Base-by-base conservation (phyloP, 2,888 invertebrate genomes). In the Drosophila conformis region DNA sequence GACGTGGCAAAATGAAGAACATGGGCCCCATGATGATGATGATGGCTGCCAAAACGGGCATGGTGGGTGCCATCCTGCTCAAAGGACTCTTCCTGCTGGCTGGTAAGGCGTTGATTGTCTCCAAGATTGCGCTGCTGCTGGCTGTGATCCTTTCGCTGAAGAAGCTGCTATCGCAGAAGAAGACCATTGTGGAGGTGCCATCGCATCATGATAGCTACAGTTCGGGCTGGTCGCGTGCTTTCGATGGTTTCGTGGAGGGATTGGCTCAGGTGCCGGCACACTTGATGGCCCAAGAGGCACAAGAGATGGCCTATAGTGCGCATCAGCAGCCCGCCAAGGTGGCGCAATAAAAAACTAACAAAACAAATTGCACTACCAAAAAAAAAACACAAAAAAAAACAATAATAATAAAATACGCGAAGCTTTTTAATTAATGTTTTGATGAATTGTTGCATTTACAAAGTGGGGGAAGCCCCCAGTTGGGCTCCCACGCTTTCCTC, bases 51-150 rank as follows among this genome's bases (percentile, higher is more conserved):
- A 97, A 97, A 93, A 95, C 97, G 67, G 97, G 97, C 90, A 94
- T 97, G 58, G 94, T 97, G 33, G 97, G 96, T 61, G 96, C 96
- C 53, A 91, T 97, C 59, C 95, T 97, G 36, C 96, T 97, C 93
- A 97, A 97, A 90, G 97, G 96, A 25, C 93, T 97, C 5, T 96
- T 96, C 21, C 94, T 97, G 7, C 94, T 97, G 80, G 97, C 97
- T 38, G 97, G 97, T 89, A 97, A 97, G 94, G 97, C 97, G 33
- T 94, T 97, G 6, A 94, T 97, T 49, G 95, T 97, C 74, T 96
- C 97, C 83, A 97, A 97, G 94, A 95, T 97, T 61, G 97, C 97
- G 4, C 94, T 97, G 13, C 94, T 97, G 5, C 93, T 97, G 64
- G 96, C 97, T 18, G 95, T 96, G 52, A 96, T 97, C 82, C 96